Conservation (phyloP, 2,888 invertebrate species). For the Macrostomum cliftonense region DNA sequence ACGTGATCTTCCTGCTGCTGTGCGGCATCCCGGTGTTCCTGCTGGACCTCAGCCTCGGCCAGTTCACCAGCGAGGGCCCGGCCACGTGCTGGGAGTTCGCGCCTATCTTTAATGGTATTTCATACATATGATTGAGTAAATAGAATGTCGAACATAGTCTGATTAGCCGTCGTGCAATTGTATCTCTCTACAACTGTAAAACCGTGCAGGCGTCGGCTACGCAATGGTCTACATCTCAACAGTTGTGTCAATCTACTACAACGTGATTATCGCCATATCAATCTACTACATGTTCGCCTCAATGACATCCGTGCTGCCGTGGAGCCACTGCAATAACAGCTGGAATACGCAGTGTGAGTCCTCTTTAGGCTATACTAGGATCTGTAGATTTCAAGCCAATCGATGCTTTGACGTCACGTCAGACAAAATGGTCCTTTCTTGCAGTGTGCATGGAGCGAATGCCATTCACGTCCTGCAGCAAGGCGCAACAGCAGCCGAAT, state of each 20-base stretch:
- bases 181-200: no score
- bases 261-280: constrained; percentile 22
- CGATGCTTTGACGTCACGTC: no score
- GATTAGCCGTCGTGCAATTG: no score
- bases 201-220: constrained; percentile 13
- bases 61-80: constrained; percentile 32
- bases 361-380: no score
- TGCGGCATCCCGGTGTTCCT: constrained; percentile 34
- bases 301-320: constrained; percentile 17
- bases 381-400: no score
- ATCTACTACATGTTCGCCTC: constrained; percentile 20
- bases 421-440: neutral
- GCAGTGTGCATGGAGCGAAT: constrained; percentile 20
- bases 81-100: constrained; percentile 36
- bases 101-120: constrained; percentile 33
- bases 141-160: no score
- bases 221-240: constrained; percentile 19
- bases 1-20: constrained; percentile 28
- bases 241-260: constrained; percentile 19
- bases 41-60: constrained; percentile 33
- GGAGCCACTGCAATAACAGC: constrained; percentile 16
- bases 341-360: constrained; percentile 19
- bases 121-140: no score
- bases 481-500: constrained; percentile 7
- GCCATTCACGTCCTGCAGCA: constrained; percentile 17